Percentiles rank a stretch among this genome's conserved stretches.
These are phyloP conservation scores for Oedothorax gibbosus DNA, from an alignment of 1,140 invertebrate species.

Conservation along the genomic window DNA sequence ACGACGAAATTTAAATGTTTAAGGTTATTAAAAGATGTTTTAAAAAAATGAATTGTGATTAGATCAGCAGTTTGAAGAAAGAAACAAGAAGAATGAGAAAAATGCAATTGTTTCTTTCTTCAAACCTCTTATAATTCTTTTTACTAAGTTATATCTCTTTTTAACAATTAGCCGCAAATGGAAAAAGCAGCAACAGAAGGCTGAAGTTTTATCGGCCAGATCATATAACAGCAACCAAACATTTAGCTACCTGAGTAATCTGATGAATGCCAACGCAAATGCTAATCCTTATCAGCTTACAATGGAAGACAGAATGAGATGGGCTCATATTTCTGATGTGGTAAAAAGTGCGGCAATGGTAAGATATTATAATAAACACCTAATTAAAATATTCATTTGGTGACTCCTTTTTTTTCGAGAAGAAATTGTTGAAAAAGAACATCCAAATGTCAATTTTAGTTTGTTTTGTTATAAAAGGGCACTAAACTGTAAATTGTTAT, in stretches of 20 bases:
- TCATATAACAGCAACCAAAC: conserved; percentile 53
- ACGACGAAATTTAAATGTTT: no score
- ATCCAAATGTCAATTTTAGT: neutral
- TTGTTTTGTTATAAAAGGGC: neutral
- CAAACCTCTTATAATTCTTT: neutral
- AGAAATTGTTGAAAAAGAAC: neutral
- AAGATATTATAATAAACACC: neutral
- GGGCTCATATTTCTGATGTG: conserved; percentile 61
- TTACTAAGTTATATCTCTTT: conserved; percentile 1
- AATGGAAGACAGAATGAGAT: conserved; percentile 62
- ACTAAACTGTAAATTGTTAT: no score
- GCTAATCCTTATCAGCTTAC: conserved; percentile 41
- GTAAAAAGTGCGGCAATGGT: conserved; percentile 17
- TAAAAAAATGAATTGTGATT: no score
- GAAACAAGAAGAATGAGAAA: neutral
- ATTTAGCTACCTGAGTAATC: conserved; percentile 43
- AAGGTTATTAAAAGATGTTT: no score
- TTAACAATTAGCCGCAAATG: conserved; percentile 51
- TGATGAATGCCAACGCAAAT: conserved; percentile 11
- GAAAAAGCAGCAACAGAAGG: conserved; percentile 59
- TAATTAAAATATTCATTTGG: neutral
- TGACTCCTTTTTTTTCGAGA: neutral
- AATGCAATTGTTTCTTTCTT: neutral
- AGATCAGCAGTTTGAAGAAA: neutral
- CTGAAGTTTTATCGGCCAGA: conserved; percentile 27